Evolutionary conservation across 2,113 vertebrate genomes (phyloP).

Genomic region (Otocyon megalotis): DNA sequence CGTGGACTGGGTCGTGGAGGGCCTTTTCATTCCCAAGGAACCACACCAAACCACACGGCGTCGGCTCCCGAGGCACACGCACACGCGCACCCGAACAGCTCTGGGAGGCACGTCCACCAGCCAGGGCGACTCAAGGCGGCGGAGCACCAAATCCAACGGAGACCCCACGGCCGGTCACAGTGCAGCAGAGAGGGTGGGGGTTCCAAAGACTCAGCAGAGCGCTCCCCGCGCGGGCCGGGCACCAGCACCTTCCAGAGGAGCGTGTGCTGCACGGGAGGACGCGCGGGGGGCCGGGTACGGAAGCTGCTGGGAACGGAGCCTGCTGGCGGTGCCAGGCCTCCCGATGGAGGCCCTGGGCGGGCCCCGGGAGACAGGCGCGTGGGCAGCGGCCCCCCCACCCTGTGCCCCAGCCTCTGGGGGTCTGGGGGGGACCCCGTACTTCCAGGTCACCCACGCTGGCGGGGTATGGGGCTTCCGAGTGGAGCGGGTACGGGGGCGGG

Average conservation of each 20-base stretch:
- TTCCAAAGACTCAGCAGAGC: not conserved
- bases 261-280: accelerated
- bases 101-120: not conserved
- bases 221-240: too few species aligned
- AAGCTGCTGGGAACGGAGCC: not conserved
- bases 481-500: accelerated
- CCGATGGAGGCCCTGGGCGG: accelerated
- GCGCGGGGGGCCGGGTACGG: accelerated
- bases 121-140: not conserved
- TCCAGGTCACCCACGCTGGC: too few species aligned
- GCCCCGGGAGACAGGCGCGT: not conserved
- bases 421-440: not conserved
- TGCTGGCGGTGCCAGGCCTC: accelerated
- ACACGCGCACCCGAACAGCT: too few species aligned
- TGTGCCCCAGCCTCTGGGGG: not conserved
- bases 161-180: accelerated
- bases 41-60: not conserved
- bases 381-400: not conserved
- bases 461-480: too few species aligned
- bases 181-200: not conserved
- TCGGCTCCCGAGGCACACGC: not conserved
- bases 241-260: not conserved
- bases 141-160: not conserved
- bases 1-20: not conserved
- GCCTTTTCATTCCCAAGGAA: not conserved